Percentiles rank a stretch among this genome's conserved stretches.
phyloP scores from a whole-genome alignment of 2,113 vertebrate species.

The Sus scrofa region DNA sequence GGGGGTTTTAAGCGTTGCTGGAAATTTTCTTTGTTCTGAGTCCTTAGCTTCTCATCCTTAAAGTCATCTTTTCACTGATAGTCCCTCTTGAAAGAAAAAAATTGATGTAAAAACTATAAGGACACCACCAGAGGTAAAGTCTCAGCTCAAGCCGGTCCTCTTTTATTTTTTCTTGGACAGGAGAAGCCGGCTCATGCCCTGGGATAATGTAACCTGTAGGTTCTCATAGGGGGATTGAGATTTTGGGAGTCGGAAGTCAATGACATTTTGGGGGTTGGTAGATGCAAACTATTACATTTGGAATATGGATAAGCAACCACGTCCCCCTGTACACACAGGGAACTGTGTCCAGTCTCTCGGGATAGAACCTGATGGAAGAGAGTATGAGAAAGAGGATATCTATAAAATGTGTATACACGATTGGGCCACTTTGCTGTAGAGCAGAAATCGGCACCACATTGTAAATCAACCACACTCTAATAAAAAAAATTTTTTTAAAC shows the following conservation, averaged over 20 bases:
- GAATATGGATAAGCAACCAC: no score
- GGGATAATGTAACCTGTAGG: not conserved
- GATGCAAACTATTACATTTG: no score
- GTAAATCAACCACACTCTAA: no score
- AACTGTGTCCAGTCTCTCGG: no score
- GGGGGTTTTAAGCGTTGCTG: slow-evolving; percentile 73
- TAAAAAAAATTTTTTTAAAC: no score
- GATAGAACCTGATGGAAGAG: no score
- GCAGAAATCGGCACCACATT: no score
- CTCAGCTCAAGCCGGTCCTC: not conserved
- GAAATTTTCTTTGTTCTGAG: slow-evolving; percentile 75
- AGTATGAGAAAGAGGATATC: no score
- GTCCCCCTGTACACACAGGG: no score
- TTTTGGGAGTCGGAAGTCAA: not conserved
- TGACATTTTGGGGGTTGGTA: not conserved
- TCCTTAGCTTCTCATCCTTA: slow-evolving; percentile 74
- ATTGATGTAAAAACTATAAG: slow-evolving; percentile 27
- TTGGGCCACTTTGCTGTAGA: no score
- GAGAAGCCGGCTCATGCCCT: not conserved
- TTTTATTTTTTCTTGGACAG: not conserved
- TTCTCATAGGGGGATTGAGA: not conserved
- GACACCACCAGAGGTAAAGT: not conserved
- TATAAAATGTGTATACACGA: no score
- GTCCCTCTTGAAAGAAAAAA: not conserved
- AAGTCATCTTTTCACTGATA: slow-evolving; percentile 25